Conservation (phyloP, 2,888 invertebrate genomes). For the Noctua comes region DNA sequence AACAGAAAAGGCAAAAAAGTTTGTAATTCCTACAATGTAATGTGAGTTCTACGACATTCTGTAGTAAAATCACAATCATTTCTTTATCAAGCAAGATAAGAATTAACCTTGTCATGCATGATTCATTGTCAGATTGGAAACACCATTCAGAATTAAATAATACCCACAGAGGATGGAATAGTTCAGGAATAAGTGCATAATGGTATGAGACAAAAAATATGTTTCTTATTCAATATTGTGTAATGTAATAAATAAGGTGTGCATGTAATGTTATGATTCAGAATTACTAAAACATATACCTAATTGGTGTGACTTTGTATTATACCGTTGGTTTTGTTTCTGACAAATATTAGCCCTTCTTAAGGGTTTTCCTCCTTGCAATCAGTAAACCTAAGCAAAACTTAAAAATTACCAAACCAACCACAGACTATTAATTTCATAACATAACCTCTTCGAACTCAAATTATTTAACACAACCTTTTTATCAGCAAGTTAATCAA, state of each 20-base stretch:
- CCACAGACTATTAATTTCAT: neutral
- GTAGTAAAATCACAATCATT: slow-evolving; percentile 4
- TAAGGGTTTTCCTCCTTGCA: neutral
- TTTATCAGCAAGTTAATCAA: slow-evolving; percentile 39
- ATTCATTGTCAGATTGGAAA: slow-evolving; percentile 13
- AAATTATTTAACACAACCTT: slow-evolving; percentile 28
- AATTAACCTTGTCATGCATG: slow-evolving; percentile 15
- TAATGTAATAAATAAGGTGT: slow-evolving; percentile 7
- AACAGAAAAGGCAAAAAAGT: neutral
- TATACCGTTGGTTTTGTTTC: too few species aligned
- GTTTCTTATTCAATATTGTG: slow-evolving; percentile 22
- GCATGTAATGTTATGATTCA: slow-evolving; percentile 7
- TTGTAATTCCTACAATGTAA: neutral
- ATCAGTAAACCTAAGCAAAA: neutral
- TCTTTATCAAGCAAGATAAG: slow-evolving; percentile 29
- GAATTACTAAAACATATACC: neutral
- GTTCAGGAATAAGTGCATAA: neutral
- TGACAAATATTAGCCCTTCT: neutral
- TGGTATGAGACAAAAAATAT: neutral
- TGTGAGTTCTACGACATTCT: neutral
- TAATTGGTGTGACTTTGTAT: neutral
- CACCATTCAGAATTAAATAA: neutral
- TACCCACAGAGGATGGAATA: neutral
- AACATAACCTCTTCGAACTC: slow-evolving; percentile 9
- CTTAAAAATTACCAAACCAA: slow-evolving; percentile 3